Conservation (phyloP, 2,113 vertebrate genomes). For the Talpa occidentalis region DNA sequence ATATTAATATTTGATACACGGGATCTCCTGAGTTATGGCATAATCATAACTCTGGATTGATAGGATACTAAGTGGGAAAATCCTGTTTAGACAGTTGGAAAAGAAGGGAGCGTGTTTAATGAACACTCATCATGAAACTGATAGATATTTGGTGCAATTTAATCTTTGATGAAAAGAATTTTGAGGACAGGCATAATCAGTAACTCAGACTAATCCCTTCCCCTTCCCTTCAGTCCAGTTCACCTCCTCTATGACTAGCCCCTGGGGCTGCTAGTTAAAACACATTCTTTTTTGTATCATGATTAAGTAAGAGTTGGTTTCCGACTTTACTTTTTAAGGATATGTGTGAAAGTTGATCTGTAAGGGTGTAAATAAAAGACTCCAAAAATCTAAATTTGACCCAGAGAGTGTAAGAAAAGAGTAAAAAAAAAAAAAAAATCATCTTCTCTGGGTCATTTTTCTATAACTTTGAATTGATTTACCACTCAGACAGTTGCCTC, state of each 20-base stretch:
- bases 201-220: constrained; percentile 77
- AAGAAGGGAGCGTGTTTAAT: constrained; percentile 81
- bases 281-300: constrained; percentile 58
- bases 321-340: not conserved
- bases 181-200: constrained; percentile 83
- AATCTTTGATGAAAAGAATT: constrained; percentile 84
- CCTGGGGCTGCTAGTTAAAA: constrained; percentile 71
- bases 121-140: constrained; percentile 84
- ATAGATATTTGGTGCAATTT: constrained; percentile 85
- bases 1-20: constrained; percentile 88
- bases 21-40: constrained; percentile 80
- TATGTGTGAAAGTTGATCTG: not conserved
- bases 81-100: constrained; percentile 85
- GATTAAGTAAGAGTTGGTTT: constrained; percentile 42
- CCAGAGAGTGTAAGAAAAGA: not conserved
- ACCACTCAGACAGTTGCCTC: not conserved
- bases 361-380: not conserved
- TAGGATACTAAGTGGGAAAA: constrained; percentile 84
- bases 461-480: constrained; percentile 10
- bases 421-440: not conserved
- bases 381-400: constrained; percentile 31
- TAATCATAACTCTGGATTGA: constrained; percentile 84
- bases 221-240: not conserved
- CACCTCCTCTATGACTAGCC: constrained; percentile 56
- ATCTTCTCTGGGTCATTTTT: constrained; percentile 25